Base-by-base conservation (phyloP, 2,888 invertebrate species). In the Thelaira solivaga region DNA sequence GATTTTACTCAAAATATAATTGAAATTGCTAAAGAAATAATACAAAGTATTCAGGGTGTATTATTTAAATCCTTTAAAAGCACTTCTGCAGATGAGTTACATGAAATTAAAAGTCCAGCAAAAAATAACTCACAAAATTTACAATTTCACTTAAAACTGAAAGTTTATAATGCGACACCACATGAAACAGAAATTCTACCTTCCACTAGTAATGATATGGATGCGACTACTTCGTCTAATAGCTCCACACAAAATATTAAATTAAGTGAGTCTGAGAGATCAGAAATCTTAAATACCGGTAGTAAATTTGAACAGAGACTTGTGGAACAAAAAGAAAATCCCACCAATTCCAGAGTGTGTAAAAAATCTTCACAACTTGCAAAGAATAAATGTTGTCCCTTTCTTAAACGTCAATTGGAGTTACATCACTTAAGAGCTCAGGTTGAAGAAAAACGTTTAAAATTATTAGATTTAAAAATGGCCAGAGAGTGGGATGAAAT, bases 401-500 rank as follows among this genome's bases (percentile, higher is more conserved):
- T 1, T n/a, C 3, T 39, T 39, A 39, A 39, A 39, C 11, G 13
- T 39, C 36, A 39, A 10, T 13, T 80, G 45, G 86, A 86, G 34
- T 61, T 86, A 6, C 86, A 86, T 80, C 82, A 82, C 24, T 80
- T 81, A 64, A 85, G 85, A 7, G 71, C 86, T 24, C 81, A 81
- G 6, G 82, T 86, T 22, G 86, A 86, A 62, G 81, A 82, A 39
- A 83, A 85, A 4, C 86, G 86, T 2, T 71, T 86, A 57, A 82
- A 86, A 31, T 59, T 86, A 6, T 73, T 86, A 5, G 84, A 86
- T 47, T 39, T 86, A 5, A 86, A 86, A 67, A 80, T 86, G 24
- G 80, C 80, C 5, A 82, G 86, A 2, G 86, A 86, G 45, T 83
- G 85, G 3, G 83, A 85, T 24, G 86, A 85, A 53, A 81, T 86